phyloP scores from a whole-genome alignment of 2,113 vertebrate genomes.

The Actinemys pallida region DNA sequence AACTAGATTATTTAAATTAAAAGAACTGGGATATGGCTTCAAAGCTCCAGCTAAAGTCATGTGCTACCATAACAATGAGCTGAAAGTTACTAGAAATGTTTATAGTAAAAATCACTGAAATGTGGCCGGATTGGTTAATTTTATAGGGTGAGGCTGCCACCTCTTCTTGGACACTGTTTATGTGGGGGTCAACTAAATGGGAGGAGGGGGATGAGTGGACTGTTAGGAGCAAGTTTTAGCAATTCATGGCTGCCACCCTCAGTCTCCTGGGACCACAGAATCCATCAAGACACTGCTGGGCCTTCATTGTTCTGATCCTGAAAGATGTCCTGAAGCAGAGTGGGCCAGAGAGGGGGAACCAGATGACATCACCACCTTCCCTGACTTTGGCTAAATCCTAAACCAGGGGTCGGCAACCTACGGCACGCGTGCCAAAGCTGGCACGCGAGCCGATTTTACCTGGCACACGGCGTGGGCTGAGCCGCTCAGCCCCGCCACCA shows the following conservation, averaged over 20 bases:
- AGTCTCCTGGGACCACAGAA: background rate
- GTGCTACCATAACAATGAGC: background rate
- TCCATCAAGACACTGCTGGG: background rate
- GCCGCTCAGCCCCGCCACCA: no score
- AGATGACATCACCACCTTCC: accelerated
- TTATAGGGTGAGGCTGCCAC: background rate
- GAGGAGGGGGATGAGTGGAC: background rate
- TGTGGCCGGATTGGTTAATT: background rate
- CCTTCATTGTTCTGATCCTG: background rate
- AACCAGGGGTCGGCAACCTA: background rate
- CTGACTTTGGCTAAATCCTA: background rate
- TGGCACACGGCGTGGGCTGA: no score
- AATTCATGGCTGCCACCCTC: background rate
- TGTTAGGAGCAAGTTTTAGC: background rate
- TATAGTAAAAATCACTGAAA: background rate
- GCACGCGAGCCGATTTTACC: no score
- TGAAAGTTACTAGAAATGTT: background rate
- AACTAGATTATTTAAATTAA: background rate
- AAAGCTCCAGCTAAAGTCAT: accelerated
- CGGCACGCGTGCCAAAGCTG: no score
- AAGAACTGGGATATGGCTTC: background rate
- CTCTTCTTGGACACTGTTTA: background rate
- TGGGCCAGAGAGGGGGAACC: background rate
- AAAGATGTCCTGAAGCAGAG: background rate
- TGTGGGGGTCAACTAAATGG: background rate